Conservation (phyloP, 2,113 vertebrate genomes). For the Chrysemys picta region DNA sequence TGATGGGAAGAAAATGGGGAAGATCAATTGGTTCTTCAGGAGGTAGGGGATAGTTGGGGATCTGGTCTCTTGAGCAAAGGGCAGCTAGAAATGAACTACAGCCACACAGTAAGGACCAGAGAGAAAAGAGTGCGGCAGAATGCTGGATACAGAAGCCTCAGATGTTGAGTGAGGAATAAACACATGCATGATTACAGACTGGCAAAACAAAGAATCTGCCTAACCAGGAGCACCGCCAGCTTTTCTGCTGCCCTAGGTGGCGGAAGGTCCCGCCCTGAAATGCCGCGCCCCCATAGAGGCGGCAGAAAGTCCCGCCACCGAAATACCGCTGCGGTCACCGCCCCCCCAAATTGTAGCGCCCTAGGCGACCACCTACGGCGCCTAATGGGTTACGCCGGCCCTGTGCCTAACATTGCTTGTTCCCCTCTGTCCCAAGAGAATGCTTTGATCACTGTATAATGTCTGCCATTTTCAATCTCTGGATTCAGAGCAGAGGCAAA, state of each 20-base stretch:
- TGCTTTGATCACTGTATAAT: neutral
- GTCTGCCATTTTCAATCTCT: neutral
- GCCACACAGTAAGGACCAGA: neutral
- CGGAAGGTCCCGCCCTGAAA: too few species aligned
- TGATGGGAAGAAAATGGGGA: neutral
- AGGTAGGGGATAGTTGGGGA: neutral
- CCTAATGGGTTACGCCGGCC: too few species aligned
- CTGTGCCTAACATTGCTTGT: neutral
- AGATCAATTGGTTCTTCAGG: neutral
- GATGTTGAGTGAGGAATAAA: neutral
- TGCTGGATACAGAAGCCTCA: neutral
- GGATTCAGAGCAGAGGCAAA: slow-evolving; percentile 30
- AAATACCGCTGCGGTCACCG: too few species aligned
- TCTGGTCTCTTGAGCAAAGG: neutral
- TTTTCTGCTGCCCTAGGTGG: too few species aligned
- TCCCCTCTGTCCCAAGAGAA: neutral
- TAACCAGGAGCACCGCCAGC: neutral
- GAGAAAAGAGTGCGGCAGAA: neutral
- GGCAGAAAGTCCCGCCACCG: too few species aligned
- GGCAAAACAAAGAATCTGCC: neutral
- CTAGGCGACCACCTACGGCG: too few species aligned
- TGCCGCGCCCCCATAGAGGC: too few species aligned
- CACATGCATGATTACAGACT: neutral
- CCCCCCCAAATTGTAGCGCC: too few species aligned
- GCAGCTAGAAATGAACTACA: neutral